Conservation (phyloP, 2,113 vertebrate species). For the Paramormyrops kingsleyae region DNA sequence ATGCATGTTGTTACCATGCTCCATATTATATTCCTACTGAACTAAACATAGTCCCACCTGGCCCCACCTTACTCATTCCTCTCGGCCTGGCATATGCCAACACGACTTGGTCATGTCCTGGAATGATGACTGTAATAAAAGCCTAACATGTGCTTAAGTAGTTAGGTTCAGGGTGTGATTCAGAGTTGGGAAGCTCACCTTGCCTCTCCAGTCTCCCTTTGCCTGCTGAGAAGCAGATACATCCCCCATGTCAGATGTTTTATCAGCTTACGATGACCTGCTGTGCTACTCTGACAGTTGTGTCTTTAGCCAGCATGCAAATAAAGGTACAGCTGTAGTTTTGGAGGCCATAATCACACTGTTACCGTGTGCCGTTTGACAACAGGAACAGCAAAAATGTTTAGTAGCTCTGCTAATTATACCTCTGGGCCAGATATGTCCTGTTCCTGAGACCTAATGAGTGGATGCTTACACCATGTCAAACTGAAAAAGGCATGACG, state of each 20-base stretch:
- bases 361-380: background rate
- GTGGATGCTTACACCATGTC: background rate
- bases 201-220: background rate
- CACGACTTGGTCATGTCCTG: background rate
- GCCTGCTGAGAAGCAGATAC: background rate
- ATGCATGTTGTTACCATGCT: no score
- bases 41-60: background rate
- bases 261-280: background rate
- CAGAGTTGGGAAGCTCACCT: background rate
- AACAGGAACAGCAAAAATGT: no score
- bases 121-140: background rate
- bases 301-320: background rate
- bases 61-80: background rate
- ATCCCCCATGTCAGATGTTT: background rate
- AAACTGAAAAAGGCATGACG: background rate
- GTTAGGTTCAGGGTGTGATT: background rate
- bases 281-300: background rate
- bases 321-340: background rate
- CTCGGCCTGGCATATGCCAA: background rate
- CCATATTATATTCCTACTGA: no score
- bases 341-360: background rate
- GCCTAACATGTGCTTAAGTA: background rate
- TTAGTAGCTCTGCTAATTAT: background rate
- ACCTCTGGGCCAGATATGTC: background rate
- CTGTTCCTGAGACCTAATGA: background rate